Evolutionary conservation across 1,140 invertebrate species (phyloP).

Genomic region (Nymphalis io): DNA sequence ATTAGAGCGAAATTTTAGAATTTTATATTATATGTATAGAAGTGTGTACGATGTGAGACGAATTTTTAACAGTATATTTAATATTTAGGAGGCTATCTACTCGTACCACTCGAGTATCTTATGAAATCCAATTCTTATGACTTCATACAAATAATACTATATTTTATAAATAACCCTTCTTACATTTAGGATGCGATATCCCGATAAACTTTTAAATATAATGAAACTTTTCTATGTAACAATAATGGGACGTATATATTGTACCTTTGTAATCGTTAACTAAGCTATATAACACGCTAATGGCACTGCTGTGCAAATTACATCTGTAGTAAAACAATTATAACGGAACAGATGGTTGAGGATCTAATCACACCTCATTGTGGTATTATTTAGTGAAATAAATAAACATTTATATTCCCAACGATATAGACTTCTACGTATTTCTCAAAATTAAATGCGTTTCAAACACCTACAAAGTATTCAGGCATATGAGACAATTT

Average conservation of each 20-base stretch:
- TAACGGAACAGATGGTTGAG: neutral
- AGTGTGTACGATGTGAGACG: conserved; percentile 61
- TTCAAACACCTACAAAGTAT: too few relatives aligned
- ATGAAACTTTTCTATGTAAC: conserved; percentile 37
- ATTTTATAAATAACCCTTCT: conserved; percentile 76
- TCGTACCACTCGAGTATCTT: conserved; percentile 73
- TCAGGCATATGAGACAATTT: too few relatives aligned
- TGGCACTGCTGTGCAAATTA: conserved; percentile 22
- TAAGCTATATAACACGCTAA: conserved; percentile 25
- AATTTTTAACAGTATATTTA: conserved; percentile 75
- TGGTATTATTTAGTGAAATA: too few relatives aligned
- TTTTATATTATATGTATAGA: conserved; percentile 65
- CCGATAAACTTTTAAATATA: conserved; percentile 29
- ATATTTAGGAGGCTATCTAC: conserved; percentile 67
- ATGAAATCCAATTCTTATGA: conserved; percentile 79
- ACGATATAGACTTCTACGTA: too few relatives aligned
- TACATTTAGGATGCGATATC: conserved; percentile 60
- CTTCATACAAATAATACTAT: conserved; percentile 70
- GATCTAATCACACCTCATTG: neutral
- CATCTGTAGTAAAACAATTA: neutral
- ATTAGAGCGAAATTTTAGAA: conserved; percentile 72
- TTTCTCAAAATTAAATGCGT: too few relatives aligned
- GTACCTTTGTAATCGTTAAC: conserved; percentile 20
- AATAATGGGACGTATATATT: conserved; percentile 26
- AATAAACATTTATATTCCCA: too few relatives aligned